Evolutionary conservation across 2,113 vertebrate genomes (phyloP), one percentile per base, ranked within the genome.

Genomic region (Paratilapia polleni): DNA sequence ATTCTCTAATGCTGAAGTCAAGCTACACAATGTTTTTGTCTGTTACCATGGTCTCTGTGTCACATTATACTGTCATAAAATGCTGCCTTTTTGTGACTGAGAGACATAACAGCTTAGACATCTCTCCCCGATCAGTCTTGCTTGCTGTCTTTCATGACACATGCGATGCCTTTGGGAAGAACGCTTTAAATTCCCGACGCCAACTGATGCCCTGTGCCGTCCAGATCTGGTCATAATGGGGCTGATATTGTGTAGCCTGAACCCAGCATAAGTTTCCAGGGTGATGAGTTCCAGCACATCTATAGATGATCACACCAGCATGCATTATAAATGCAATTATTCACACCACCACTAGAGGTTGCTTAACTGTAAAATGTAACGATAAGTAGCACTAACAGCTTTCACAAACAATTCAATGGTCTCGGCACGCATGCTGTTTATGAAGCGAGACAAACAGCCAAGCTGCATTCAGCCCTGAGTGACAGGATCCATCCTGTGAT

Each of bases 31-130:
- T 49, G 41, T 49, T 49, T 28, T 49, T 49, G 0, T 13, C 24
- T 6, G 19, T 49, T 49, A 49, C 3, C 24, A 12, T 70, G 41
- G 24, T 70, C 15, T 70, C 66, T 24, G 2, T 70, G 24, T 28
- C 41, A 70, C 24, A 70, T 70, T 49, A 47, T 28, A 28, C 24
- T 49, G 66, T 28, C 66, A 70, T 28, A 70, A 49, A 49, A 49
- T 70, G 3, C 28, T 43, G 41, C 13, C 41, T 13, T 12, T 68
- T 14, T 43, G 41, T 13, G 13, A 43, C 12, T 47, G 43, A 47
- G 43, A 47, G 43, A 47, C 13, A 15, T 47, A 5, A 47, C 13
- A 47, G 43, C 43, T 47, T 47, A 47, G 66, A 15, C 22, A 0
- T 70, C 47, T 70, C 41, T 70, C 43, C 24, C 17, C 10, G 2